Evolutionary conservation across 2,888 invertebrate species (phyloP), one percentile per base, ranked within the genome.

Genomic region (Drosophila setosimentum): DNA sequence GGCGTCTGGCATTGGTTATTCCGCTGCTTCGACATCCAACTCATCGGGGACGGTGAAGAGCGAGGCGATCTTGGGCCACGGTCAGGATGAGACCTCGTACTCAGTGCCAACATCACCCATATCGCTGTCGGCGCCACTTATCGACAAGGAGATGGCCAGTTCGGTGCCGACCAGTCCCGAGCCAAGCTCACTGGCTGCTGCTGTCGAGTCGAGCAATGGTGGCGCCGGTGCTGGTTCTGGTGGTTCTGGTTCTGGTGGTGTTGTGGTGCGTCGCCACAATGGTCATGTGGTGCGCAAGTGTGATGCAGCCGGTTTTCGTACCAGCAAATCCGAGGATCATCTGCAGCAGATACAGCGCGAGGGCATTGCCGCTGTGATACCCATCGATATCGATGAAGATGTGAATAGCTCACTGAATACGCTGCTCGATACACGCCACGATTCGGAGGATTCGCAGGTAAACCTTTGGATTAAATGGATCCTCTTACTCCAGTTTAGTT

Each of bases 321-420:
- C 97, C 35, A 98, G 98, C 87, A 95, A 97, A 90, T 98, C 97
- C 16, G 98, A 98, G 94, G 98, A 98, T 93, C 98, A 98, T 92
- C 94, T 98, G 78, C 97, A 97, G 94, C 95, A 95, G 77, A 90
- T 93, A 74, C 93, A 93, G 80, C 92, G 93, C 64, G 93, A 93
- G 78, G 93, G 93, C 84, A 95, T 97, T 93, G 97, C 97, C 91
- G 96, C 97, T 75, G 97, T 98, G 80, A 93, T 93, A 87, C 97
- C 97, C 82, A 97, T 97, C 89, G 98, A 98, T 89, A 96, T 98
- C 92, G 98, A 98, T 92, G 98, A 98, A 93, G 97, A 98, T 93
- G 96, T 98, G 91, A 98, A 98, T 91, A 98, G 98, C 92, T 98
- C 98, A 77, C 94, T 98, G 74, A 98, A 98, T 94, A 98, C 98